Evolutionary conservation across 1,140 invertebrate species (phyloP), one percentile per base, ranked within the genome.

Genomic region (Aplysia californica): DNA sequence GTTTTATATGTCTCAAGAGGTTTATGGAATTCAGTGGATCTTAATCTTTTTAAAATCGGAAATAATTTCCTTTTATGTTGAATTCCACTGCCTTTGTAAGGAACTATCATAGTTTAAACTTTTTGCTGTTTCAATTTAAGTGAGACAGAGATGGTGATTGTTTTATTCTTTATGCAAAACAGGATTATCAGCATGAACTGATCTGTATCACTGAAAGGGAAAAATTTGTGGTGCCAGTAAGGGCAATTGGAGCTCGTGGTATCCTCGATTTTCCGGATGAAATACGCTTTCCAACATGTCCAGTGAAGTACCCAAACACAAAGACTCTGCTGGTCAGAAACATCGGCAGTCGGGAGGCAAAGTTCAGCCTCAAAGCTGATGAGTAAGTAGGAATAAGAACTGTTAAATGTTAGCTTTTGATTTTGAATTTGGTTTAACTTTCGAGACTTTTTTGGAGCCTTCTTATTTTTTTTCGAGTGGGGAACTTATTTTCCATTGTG

Each of bases 231-330:
- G 86, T 91, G 15, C 89, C 90, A 6, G 85, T 91, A 21, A 79
- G 75, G 44, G 88, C 87, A 35, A 87, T 91, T 71, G 90, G 90
- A 56, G 83, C 90, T 0, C 73, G 90, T 67, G 89, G 87, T 0
- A 85, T 90, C 35, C 79, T 91, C 6, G 90, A 91, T 77, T 90
- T 91, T 70, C 89, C 89, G 0, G 90, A 91, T 81, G 82, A 87
- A 29, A 84, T 91, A 0, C 77, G 85, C 41, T 90, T 90, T 70
- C 83, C 84, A 21, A 72, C 81, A 26, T 82, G 83, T 71, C 89
- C 89, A 55, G 89, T 91, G 0, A 90, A 90, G 75, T 83, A 90
- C 69, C 59, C 85, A 58, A 85, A 78, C 36, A 82, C 83, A 18
- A 90, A 86, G 66, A 89, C 87, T n/a, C 78, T 90, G 55, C 80